These are phyloP conservation scores for Procavia capensis DNA, from an alignment of 2,113 vertebrate species.

Conservation along the genomic window DNA sequence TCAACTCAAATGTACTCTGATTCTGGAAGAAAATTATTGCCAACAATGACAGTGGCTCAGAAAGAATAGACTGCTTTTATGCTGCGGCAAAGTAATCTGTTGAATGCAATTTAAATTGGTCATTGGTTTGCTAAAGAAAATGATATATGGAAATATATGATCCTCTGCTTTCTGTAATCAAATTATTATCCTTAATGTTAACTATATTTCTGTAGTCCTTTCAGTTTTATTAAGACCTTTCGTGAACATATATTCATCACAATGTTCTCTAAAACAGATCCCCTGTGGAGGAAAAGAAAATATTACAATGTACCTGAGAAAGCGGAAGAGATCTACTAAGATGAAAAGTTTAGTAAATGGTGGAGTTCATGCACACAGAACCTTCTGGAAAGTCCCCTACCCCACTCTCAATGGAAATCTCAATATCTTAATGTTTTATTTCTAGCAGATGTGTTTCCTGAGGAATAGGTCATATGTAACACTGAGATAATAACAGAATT, in stretches of 20 bases:
- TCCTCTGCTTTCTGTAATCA: conserved; percentile 36
- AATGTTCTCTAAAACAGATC: background rate
- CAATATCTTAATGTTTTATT: background rate
- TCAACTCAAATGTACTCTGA: conserved; percentile 48
- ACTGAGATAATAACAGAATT: background rate
- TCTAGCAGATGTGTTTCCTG: background rate
- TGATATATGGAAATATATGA: background rate
- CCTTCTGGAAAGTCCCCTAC: background rate
- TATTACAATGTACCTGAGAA: background rate
- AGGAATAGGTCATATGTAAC: background rate
- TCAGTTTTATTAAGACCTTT: conserved; percentile 38
- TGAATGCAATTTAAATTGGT: conserved; percentile 55
- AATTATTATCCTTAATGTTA: conserved; percentile 24
- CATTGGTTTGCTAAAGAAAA: conserved; percentile 27
- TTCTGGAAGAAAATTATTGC: background rate
- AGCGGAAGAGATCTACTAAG: background rate
- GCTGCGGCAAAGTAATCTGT: background rate
- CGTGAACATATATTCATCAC: conserved; percentile 34
- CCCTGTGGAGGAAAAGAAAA: background rate
- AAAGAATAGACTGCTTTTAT: conserved; percentile 62
- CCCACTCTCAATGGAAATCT: background rate
- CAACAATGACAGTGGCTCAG: background rate
- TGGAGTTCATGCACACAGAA: background rate
- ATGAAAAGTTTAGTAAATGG: background rate
- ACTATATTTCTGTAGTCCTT: background rate